Evolutionary conservation across 35 echinoderm and acorn worm species (phyloP), one percentile per base, ranked within the genome.

Genomic region (Amphiura filiformis): DNA sequence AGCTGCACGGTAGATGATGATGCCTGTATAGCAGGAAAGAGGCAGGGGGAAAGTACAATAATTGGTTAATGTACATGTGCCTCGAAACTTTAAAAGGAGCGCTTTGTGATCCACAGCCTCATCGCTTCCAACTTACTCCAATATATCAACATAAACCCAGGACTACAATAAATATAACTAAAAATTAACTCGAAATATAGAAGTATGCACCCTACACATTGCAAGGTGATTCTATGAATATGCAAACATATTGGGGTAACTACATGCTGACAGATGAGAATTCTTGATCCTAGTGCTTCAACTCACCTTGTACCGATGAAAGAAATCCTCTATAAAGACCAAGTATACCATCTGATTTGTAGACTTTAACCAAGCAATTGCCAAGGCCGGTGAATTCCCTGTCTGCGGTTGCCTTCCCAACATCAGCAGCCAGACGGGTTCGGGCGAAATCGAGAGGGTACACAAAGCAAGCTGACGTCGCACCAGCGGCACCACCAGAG

Each of bases 1-100:
- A 37, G 96, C 92, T 79, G 96, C 96, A 83, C 96, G 81, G 92
- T 98, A 98, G 84, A 98, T 98, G 87, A 98, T 98, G 90, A 98
- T 98, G 32, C 96, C 78, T 52, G 20, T 20, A 52, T 52, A 20
- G 44, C n/a, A n/a, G 20, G 44, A 52, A 52, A 11, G 20, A 11
- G 44, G 44, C 7, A 52, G 44, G 20, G 44, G 7, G 20, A 11
- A 52, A 52, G 20, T 52, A 20, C 44, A 11, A 52, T 7, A 7
- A 11, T 52, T 52, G n/a, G n/a, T n/a, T n/a, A n/a, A n/a, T n/a
- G n/a, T n/a, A n/a, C n/a, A n/a, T n/a, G n/a, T n/a, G n/a, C n/a
- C n/a, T n/a, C n/a, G n/a, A n/a, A n/a, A n/a, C n/a, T n/a, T n/a
- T n/a, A n/a, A n/a, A n/a, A n/a, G n/a, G n/a, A n/a, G n/a, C n/a